phyloP scores from a whole-genome alignment of 2,797 vertebrate genomes.

The Limnodromus scolopaceus region DNA sequence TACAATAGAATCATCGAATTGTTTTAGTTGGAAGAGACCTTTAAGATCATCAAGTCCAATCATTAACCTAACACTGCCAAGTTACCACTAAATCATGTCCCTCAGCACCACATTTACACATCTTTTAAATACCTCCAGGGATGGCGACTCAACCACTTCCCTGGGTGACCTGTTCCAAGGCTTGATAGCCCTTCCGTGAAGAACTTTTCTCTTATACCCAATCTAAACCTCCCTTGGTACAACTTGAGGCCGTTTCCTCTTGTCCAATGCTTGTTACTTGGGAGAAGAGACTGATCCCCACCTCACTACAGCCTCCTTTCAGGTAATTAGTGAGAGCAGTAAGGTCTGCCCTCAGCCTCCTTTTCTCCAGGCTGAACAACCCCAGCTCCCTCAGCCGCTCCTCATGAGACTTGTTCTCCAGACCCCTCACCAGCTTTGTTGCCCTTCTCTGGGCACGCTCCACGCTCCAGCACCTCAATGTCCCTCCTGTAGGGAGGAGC shows the following conservation, averaged over 20 bases:
- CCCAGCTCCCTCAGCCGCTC: background rate
- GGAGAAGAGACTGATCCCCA: background rate
- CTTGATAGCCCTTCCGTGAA: background rate
- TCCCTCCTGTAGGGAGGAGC: background rate
- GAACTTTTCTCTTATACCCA: background rate
- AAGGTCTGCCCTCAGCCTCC: background rate
- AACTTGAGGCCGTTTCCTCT: background rate
- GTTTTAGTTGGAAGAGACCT: background rate
- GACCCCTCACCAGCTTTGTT: background rate
- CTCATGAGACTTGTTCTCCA: background rate
- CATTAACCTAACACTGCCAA: background rate
- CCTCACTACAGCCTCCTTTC: background rate
- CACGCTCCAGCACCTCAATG: background rate
- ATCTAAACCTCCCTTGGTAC: background rate
- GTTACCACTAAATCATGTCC: background rate
- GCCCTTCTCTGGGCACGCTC: background rate
- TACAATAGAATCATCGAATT: background rate
- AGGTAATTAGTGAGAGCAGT: background rate
- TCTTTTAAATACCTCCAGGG: background rate
- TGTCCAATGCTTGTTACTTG: background rate
- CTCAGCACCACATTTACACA: background rate
- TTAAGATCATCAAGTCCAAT: background rate
- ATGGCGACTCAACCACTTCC: background rate
- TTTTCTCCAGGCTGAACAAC: background rate
- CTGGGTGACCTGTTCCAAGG: background rate